Conservation (phyloP, 2,113 vertebrate genomes). For the Charina bottae region DNA sequence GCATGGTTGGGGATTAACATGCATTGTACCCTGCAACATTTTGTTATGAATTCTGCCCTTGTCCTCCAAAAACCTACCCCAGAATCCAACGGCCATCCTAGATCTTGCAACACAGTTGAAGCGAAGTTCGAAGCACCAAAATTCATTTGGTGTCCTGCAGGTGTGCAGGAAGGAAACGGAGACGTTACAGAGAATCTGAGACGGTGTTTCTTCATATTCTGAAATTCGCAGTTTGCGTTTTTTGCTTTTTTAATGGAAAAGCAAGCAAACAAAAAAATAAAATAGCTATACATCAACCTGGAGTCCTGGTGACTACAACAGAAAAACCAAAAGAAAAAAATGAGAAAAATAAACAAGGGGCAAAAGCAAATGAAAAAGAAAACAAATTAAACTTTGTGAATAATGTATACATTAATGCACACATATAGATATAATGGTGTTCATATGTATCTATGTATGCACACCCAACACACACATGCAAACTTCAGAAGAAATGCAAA, state of each 20-base stretch:
- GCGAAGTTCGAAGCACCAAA: neutral
- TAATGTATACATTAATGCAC: no score
- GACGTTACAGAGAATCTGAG: neutral
- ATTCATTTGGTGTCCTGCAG: neutral
- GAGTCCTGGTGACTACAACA: no score
- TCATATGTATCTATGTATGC: no score
- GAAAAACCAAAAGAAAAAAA: no score
- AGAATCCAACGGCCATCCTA: neutral
- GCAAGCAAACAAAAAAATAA: neutral
- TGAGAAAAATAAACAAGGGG: no score
- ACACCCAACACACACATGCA: no score
- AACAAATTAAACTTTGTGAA: no score
- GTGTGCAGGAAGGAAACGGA: neutral
- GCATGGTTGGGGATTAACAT: no score
- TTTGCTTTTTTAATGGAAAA: neutral
- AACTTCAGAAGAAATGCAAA: no score
- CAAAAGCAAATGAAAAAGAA: no score
- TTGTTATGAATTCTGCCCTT: neutral
- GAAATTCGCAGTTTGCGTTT: neutral
- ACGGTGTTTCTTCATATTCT: neutral
- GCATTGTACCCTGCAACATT: no score
- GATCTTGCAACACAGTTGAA: neutral
- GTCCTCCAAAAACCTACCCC: neutral
- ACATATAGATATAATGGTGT: no score
- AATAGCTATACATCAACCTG: neutral